Evolutionary conservation across 2,797 vertebrate genomes (phyloP), one percentile per base, ranked within the genome.

Genomic region (Novumbra hubbsi): DNA sequence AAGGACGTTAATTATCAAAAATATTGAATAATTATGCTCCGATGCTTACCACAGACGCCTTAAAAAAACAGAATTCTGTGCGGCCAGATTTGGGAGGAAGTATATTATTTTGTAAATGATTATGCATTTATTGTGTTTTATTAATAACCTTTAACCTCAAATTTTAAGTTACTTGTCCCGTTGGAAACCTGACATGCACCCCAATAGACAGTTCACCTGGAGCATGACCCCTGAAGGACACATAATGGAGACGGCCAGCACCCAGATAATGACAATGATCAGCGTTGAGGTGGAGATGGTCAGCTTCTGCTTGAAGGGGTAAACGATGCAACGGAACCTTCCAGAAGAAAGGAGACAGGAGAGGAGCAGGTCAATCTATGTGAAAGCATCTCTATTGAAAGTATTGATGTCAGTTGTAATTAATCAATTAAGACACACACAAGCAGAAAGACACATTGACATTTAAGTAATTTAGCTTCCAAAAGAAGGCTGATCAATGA

Each of bases 161-260:
- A 60, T 60, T 24, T 60, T 60, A 21, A 60, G 14, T 45, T 0
- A 45, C 17, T n/a, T 60, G 21, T 60, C 21, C 21, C 21, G 24
- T 24, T 60, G n/a, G 11, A 60, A 24, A 60, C 55, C n/a, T 57
- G 55, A 24, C 55, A 60, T 24, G 21, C 9, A 24, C 55, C 21
- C 21, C 55, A 60, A 4, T 60, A 24, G 55, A 60, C 21, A 60
- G 19, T 60, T 11, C 24, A 60, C 94, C 73, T 93, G 95, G 63
- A 98, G 90, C 96, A 96, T 98, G 24, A 96, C 86, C 0, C 94
- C 97, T 0, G 95, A 97, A 4, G 97, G 97, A 83, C 93, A 96
- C 94, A 94, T 97, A 65, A 97, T 96, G 72, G 90, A 85, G 8
- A 96, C 60, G 0, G 97, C 96, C 83, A 98, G 85, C 16, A 94